Evolutionary conservation across 2,888 invertebrate species (phyloP).

Genomic region (Yponomeuta evonymella): DNA sequence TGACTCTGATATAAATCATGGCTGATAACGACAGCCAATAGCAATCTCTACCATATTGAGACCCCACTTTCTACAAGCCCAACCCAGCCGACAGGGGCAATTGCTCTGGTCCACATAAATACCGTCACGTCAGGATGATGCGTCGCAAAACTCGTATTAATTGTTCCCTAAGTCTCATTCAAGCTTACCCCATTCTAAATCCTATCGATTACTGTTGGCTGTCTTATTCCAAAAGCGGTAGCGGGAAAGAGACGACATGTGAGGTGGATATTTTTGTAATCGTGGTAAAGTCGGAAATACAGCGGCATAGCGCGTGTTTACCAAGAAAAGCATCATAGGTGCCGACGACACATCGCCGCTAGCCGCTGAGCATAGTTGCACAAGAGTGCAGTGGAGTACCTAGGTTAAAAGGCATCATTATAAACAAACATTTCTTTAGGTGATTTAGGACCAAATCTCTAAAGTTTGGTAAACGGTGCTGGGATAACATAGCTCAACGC

Average conservation of each 20-base stretch:
- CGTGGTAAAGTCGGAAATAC: neutral
- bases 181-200: neutral
- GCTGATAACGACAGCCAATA: neutral
- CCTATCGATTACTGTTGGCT: neutral
- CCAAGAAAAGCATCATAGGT: constrained; percentile 34
- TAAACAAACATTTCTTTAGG: too few species aligned
- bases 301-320: constrained; percentile 5
- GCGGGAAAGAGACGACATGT: neutral
- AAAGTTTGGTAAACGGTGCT: too few species aligned
- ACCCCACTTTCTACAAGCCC: neutral
- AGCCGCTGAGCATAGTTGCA: constrained; percentile 19
- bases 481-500: too few species aligned
- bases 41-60: neutral
- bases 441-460: too few species aligned
- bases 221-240: neutral
- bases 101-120: constrained; percentile 5
- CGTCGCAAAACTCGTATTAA: constrained; percentile 9
- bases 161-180: neutral
- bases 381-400: constrained; percentile 24
- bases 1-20: neutral
- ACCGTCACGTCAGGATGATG: constrained; percentile 5
- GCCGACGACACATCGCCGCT: constrained; percentile 37
- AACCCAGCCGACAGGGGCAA: neutral
- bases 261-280: neutral
- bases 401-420: neutral